Evolutionary conservation across 2,797 vertebrate species (phyloP).

Genomic region (Phalanger gymnotis): DNA sequence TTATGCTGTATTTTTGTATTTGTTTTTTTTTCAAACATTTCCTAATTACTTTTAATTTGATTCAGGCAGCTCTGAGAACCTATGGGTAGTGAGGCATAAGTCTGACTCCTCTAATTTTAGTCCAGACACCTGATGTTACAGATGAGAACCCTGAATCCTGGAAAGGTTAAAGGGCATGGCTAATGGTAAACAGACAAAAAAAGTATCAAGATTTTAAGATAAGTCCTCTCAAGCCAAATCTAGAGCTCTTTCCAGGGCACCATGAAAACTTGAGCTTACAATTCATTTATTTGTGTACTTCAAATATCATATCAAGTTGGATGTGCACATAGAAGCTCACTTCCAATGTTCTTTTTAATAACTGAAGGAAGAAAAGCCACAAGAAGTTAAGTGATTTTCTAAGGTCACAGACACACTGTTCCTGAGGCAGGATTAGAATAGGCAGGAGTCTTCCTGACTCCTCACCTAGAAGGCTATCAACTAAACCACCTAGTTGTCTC

Average conservation of each 20-base stretch:
- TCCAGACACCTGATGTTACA: background rate
- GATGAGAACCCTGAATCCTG: background rate
- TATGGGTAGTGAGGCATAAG: background rate
- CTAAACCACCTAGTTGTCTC: background rate
- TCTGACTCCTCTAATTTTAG: background rate
- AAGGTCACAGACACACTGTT: background rate
- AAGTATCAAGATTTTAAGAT: background rate
- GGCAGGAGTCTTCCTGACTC: background rate
- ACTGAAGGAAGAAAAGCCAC: background rate
- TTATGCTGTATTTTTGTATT: background rate
- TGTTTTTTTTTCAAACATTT: background rate
- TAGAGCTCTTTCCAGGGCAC: background rate
- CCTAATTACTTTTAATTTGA: background rate
- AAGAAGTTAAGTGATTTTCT: background rate
- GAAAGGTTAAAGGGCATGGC: background rate
- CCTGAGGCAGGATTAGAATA: background rate
- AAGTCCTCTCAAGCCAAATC: background rate
- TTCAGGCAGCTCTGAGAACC: background rate
- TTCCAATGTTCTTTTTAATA: background rate
- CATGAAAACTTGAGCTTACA: background rate
- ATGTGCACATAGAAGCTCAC: background rate
- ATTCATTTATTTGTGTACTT: background rate
- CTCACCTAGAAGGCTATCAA: background rate
- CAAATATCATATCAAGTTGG: background rate
- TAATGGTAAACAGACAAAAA: background rate